Base-by-base conservation (phyloP, 2,888 invertebrate genomes). In the Hyposoter dolosus region DNA sequence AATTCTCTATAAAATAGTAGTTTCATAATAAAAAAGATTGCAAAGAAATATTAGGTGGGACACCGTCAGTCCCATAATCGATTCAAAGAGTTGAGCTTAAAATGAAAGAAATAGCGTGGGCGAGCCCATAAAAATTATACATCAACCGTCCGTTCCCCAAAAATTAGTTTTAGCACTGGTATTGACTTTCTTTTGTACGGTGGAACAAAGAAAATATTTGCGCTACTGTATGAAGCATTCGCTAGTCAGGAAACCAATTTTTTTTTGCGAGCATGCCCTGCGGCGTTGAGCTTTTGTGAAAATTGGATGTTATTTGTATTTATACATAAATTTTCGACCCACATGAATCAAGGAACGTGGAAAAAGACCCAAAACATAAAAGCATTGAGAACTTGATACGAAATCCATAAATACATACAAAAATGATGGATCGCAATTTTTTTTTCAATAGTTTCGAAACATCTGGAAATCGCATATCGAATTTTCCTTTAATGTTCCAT, bases 391-490 rank as follows among this genome's bases (percentile, higher is more conserved):
- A n/a, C 23, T 7, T n/a, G n/a, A 19, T 5, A 71, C 17, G 19
- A 28, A n/a, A 35, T 32, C 10, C 53, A 35, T 3, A 32, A 15
- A 53, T 53, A 35, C 45, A 35, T 17, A 32, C 28, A 53, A 71
- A 47, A 3, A 45, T 43, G 35, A 10, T 17, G 23, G 9, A 56
- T 56, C 0, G n/a, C 3, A 17, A 77, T 19, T 53, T 53, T 53
- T 53, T 66, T 77, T 53, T 35, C 66, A 35, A 77, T 17, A 17
- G 28, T 45, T 66, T 77, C 53, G 68, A 77, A 66, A 50, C 68
- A 40, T 50, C 40, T 68, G 77, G 53, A 40, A 12, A 32, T 40
- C 17, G 43, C 66, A 68, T 77, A 77, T 68, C 53, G 53, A 77
- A 77, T 68, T 68, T 77, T 53, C 17, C 32, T 50, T 47, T 19